Evolutionary conservation across 2,888 invertebrate genomes (phyloP), one percentile per base, ranked within the genome.

Genomic region (Andrena praecox): DNA sequence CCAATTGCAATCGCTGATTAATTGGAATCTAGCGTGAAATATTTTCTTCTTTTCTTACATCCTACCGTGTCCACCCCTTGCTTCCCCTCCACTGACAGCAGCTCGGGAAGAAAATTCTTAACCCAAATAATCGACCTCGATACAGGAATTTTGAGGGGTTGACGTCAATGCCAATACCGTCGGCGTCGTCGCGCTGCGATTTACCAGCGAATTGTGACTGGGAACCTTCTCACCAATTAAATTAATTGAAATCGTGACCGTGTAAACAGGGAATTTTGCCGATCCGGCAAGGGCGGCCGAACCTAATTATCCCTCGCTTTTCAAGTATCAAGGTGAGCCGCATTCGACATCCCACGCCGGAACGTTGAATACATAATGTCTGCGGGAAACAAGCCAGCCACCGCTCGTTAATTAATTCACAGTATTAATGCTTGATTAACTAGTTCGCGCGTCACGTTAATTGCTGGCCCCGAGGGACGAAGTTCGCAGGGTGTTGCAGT

Each of bases 101-200:
- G 12, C 35, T 60, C 42, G 77, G 42, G 33, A 62, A 77, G 29
- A 54, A 54, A 71, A 70, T 66, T 80, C 78, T 80, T 77, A 80
- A 80, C 70, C 70, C 66, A 77, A 80, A 77, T 80, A 67, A 64
- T 29, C 68, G 64, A 77, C 69, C 63, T n/a, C 54, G n/a, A 69
- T 77, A 52, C 29, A 60, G 64, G 60, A 80, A 66, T 70, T 70
- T 70, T 66, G 60, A 66, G 70, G 52, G 60, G 60, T 48, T 56
- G 67, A 77, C 78, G 67, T 80, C 71, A 80, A 80, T 66, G 66
- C 60, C 70, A 52, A 77, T 80, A 79, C 64, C 24, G 33, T 66
- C 54, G 63, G 60, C 42, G 10, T 10, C 54, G 63, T 66, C 42
- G 10, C 16, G 63, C 50, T 31, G 12, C 66, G 12, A 16, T 52